Evolutionary conservation across 2,888 invertebrate genomes (phyloP).

Genomic region (Drosophila flavopinicola): DNA sequence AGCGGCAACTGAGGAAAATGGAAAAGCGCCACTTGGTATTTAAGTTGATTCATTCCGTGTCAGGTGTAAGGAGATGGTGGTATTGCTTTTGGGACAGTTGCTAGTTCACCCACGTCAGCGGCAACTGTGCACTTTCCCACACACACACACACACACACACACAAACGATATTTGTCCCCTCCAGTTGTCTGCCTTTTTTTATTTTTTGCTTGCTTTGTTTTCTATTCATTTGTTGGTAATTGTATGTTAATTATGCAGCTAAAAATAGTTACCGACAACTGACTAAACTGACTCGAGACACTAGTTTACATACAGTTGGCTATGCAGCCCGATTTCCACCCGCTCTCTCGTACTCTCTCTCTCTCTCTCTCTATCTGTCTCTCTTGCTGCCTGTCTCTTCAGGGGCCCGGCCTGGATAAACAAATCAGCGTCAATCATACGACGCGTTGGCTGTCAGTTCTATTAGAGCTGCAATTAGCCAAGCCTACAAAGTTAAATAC

Average conservation of each 20-base stretch:
- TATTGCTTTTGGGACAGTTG: background rate
- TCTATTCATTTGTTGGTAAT: conserved; percentile 38
- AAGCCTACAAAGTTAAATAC: conserved; percentile 33
- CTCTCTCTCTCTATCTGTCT: too few species aligned
- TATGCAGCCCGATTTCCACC: background rate
- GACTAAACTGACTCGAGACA: conserved; percentile 17
- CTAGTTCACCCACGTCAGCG: conserved; percentile 8
- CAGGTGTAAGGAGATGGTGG: background rate
- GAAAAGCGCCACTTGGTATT: conserved; percentile 53
- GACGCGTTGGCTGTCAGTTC: conserved; percentile 59
- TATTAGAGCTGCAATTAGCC: conserved; percentile 61
- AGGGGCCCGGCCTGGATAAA: conserved; percentile 45
- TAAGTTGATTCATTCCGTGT: conserved; percentile 23
- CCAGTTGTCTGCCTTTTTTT: background rate
- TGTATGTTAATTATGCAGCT: conserved; percentile 68
- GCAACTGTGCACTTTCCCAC: conserved; percentile 6
- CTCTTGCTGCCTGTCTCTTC: too few species aligned
- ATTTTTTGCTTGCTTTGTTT: background rate
- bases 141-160: conserved; percentile 27
- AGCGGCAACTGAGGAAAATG: conserved; percentile 66
- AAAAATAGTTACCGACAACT: conserved; percentile 48
- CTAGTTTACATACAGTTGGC: conserved; percentile 2
- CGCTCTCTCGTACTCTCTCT: too few species aligned
- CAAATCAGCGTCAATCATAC: conserved; percentile 74
- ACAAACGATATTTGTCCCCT: conserved; percentile 23